These are phyloP conservation scores for Smittia aterrima DNA, from an alignment of 2,888 invertebrate genomes.

Conservation along the genomic window DNA sequence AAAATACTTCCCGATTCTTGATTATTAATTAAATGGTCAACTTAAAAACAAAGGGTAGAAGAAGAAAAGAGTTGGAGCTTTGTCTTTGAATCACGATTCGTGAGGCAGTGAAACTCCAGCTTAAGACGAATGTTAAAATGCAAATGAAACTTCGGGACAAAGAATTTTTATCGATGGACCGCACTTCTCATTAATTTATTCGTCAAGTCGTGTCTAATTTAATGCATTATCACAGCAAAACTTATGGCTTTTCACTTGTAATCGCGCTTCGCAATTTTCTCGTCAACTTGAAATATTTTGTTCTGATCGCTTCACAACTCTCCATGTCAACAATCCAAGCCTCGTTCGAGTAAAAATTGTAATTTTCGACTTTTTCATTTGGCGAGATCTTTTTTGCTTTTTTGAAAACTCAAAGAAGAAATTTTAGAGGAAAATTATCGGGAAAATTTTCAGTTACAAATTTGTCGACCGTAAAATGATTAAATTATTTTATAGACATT, in stretches of 20 bases:
- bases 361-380: not conserved
- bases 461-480: constrained; percentile 4
- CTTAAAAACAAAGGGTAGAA: not conserved
- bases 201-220: not conserved
- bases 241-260: constrained; percentile 6
- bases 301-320: no score
- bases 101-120: not conserved
- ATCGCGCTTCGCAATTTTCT: not conserved
- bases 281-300: no score
- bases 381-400: not conserved
- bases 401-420: not conserved
- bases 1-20: not conserved
- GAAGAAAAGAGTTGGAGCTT: not conserved
- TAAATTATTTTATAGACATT: constrained; percentile 8
- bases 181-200: not conserved
- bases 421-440: not conserved
- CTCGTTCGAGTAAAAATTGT: not conserved
- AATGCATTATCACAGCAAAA: constrained; percentile 11
- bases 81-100: not conserved
- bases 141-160: not conserved
- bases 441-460: not conserved
- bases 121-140: constrained; percentile 4
- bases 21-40: not conserved
- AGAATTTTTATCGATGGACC: not conserved
- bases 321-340: no score